Base-by-base conservation (phyloP, 2,797 vertebrate genomes). In the Sciaenops ocellatus region DNA sequence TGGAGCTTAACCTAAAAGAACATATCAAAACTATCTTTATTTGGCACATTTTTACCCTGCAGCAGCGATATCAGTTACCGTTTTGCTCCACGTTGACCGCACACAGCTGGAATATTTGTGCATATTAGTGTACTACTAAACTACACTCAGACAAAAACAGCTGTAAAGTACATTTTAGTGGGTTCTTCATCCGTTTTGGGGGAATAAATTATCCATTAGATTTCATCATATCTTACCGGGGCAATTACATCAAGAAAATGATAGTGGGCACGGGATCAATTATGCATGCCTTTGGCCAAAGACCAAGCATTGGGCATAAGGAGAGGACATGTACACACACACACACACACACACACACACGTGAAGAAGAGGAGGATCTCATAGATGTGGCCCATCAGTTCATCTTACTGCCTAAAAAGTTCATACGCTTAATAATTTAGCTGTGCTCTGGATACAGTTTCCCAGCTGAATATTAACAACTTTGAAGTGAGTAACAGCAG, bases 351-450 rank as follows among this genome's bases (percentile, higher is more conserved):
- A 80, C 71, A 82, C 64, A 77, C 74, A 79, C 51, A 87, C 74
- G 83, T 78, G 84, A 83, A 83, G 79, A 89, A 85, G 95, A 96
- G 93, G 95, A 97, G 94, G 95, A 96, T 97, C 96, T 97, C 96
- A 93, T 96, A 97, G 97, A 98, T 97, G 97, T 97, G 97, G 96
- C 96, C 95, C 97, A 97, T 97, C 97, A 98, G 97, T 99, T 99
- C 97, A 98, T 98, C 97, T 99, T 97, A 98, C 97, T 97, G 97
- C 96, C 95, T 97, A 98, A 99, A 99, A 98, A 98, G 97, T 99
- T 99, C 97, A 98, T 96, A 96, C 95, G 93, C 97, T 99, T 98
- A 99, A 99, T 99, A 97, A 99, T 99, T 99, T 98, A 99, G 97
- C 96, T 97, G 97, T 96, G 96, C 95, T 97, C 96, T 97, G 97